Conservation (phyloP, 2,888 invertebrate genomes). For the Himalopsyche kuldschensis region DNA sequence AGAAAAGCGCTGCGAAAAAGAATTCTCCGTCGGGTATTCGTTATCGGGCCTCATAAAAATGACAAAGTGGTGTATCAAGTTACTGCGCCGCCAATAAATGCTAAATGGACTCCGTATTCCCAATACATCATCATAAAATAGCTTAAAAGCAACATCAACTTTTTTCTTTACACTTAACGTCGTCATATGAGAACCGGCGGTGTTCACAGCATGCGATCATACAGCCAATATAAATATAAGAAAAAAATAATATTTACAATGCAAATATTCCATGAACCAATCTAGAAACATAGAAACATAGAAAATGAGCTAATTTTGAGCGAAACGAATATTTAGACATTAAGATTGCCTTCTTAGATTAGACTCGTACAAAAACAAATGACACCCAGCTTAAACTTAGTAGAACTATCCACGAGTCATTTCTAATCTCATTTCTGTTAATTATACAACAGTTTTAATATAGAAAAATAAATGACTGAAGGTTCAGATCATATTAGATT, state of each 20-base stretch:
- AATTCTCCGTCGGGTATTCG: slow-evolving; percentile 18
- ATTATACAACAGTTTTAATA: too few species aligned
- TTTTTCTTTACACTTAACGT: neutral
- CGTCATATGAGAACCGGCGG: neutral
- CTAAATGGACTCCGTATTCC: slow-evolving; percentile 31
- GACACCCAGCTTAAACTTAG: accelerated
- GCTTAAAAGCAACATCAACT: slow-evolving; percentile 23
- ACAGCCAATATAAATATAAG: neutral
- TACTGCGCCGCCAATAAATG: slow-evolving; percentile 34
- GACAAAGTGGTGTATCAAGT: slow-evolving; percentile 37
- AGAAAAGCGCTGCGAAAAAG: neutral
- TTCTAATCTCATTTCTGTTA: too few species aligned
- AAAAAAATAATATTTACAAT: too few species aligned
- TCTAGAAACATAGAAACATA: too few species aligned
- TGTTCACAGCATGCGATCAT: neutral
- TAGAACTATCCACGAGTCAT: too few species aligned
- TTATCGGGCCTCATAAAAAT: slow-evolving; percentile 34
- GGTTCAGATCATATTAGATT: too few species aligned
- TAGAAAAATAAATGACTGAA: too few species aligned
- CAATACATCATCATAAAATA: slow-evolving; percentile 28
- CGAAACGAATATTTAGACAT: too few species aligned
- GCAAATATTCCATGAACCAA: too few species aligned
- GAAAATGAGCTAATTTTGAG: too few species aligned
- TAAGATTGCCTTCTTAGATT: too few species aligned
- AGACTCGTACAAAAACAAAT: too few species aligned